Evolutionary conservation across 2,797 vertebrate genomes (phyloP), one percentile per base, ranked within the genome.

Genomic region (Brachyalestes nurse): DNA sequence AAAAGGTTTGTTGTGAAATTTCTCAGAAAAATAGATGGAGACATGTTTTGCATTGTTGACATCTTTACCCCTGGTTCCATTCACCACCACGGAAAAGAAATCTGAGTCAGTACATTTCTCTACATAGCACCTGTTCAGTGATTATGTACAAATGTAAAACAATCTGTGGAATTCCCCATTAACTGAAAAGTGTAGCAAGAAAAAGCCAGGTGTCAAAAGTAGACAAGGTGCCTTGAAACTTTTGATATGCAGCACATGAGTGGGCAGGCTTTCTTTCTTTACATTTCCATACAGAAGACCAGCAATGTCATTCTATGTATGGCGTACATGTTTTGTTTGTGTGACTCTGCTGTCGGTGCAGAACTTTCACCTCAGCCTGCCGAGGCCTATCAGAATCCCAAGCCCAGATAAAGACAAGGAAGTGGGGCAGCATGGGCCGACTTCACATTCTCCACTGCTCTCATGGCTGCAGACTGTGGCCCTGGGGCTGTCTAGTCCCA

Each of bases 391-490:
- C 62, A n/a, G 65, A 67, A 19, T n/a, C 19, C 40, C 2, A 5
- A 45, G 40, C 19, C 19, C n/a, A 67, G 65, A 67, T 21, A 40
- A 67, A 67, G 65, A 67, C 65, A 42, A 45, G 34, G 64, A 38
- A 66, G 17, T 16, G 40, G 89, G 87, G 90, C 86, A 83, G 87
- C 84, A 82, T 83, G 87, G 88, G 89, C 89, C 87, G 87, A 81
- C 86, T 87, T 93, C 91, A 89, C 89, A 88, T 86, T 89, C 88
- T 88, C 82, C 86, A 81, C 84, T 40, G 70, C 38, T 77, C 86
- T 83, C 87, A 84, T 82, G 81, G 79, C 89, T 79, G 87, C 86
- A 83, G 87, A 51, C 88, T 75, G 80, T 83, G 81, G 87, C 87
- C 82, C 82, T 71, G 76, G 62, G 82, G 75, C 57, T 16, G 42